These are phyloP conservation scores for Periparus ater DNA, from an alignment of 2,797 vertebrate species.

Conservation along the genomic window DNA sequence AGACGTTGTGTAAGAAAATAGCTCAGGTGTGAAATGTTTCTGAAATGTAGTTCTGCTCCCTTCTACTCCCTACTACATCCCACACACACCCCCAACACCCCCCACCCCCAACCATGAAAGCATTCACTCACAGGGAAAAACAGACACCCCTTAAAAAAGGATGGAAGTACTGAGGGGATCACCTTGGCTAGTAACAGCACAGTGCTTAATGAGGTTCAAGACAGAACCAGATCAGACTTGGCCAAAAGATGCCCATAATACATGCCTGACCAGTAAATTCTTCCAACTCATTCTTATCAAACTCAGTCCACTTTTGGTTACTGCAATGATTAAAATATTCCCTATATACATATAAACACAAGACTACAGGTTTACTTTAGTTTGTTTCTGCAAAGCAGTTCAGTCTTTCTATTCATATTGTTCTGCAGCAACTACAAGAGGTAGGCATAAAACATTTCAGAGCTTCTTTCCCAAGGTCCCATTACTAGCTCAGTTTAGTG, in stretches of 20 bases:
- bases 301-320: constrained; percentile 76
- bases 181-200: constrained; percentile 76
- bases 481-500: background rate
- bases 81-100: background rate
- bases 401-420: constrained; percentile 61
- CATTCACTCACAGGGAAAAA: constrained; percentile 65
- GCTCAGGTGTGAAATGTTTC: constrained; percentile 78
- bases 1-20: constrained; percentile 81
- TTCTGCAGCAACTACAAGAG: constrained; percentile 79
- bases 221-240: constrained; percentile 77
- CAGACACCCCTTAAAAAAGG: constrained; percentile 53
- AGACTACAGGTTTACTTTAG: constrained; percentile 56
- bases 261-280: constrained; percentile 61
- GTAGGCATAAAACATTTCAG: constrained; percentile 78
- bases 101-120: constrained; percentile 32
- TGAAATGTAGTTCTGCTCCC: constrained; percentile 73
- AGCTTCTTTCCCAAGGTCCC: constrained; percentile 70
- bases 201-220: constrained; percentile 81
- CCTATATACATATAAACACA: constrained; percentile 71
- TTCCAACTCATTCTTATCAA: constrained; percentile 45
- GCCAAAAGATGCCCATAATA: constrained; percentile 73
- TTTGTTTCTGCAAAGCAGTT: constrained; percentile 69
- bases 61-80: background rate
- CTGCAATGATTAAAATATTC: constrained; percentile 68
- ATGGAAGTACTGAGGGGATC: constrained; percentile 61